Conservation (phyloP, 2,113 vertebrate species). For the Peromyscus polionotus region DNA sequence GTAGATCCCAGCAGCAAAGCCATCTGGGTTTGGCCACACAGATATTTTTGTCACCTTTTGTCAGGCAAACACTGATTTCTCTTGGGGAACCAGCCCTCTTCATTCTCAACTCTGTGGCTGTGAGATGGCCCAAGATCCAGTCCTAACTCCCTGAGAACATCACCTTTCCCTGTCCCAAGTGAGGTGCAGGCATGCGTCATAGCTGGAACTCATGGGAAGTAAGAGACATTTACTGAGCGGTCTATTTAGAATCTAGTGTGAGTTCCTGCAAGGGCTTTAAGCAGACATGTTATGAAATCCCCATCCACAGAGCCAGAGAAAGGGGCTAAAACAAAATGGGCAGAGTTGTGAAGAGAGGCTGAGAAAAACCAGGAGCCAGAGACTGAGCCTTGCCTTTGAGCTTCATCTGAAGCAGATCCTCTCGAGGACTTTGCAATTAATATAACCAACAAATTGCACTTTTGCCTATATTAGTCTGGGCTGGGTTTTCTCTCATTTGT, state of each 20-base stretch:
- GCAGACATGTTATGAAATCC: background rate
- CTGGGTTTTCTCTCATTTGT: constrained; percentile 53
- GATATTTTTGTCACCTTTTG: background rate
- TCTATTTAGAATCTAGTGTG: background rate
- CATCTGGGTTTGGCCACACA: background rate
- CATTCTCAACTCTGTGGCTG: background rate
- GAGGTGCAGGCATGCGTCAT: background rate
- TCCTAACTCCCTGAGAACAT: background rate
- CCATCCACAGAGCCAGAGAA: background rate
- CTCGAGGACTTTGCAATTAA: constrained; percentile 30
- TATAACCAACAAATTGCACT: constrained; percentile 65
- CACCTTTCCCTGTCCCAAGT: background rate
- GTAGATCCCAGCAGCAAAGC: background rate
- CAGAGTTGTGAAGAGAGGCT: background rate
- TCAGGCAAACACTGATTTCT: background rate
- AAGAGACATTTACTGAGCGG: background rate
- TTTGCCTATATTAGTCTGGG: constrained; percentile 32
- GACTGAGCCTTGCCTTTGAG: background rate
- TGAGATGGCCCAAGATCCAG: background rate
- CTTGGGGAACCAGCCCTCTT: background rate
- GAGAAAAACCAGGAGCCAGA: constrained; percentile 1
- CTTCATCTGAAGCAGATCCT: background rate
- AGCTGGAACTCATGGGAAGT: background rate
- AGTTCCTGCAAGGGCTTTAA: background rate
- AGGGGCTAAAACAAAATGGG: constrained; percentile 3